These are phyloP conservation scores for Arrhamphus sclerolepis DNA, from an alignment of 2,797 vertebrate genomes.

Conservation along the genomic window DNA sequence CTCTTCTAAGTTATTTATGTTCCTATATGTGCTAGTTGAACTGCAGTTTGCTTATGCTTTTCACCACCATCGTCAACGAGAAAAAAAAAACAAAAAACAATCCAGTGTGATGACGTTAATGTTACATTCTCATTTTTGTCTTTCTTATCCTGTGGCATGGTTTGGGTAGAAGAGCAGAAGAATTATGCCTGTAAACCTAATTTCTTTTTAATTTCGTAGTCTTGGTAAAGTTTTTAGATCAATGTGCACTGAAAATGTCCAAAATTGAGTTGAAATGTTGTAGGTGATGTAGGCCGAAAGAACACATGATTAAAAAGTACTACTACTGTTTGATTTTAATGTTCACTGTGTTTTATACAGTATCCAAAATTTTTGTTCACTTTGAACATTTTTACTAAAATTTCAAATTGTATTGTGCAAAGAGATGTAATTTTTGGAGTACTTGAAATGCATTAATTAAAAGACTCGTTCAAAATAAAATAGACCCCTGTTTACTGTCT, in stretches of 20 bases:
- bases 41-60: slow-evolving; percentile 88
- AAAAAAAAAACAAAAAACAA: slow-evolving; percentile 71
- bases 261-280: slow-evolving; percentile 93
- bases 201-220: slow-evolving; percentile 89
- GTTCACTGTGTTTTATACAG: slow-evolving; percentile 99
- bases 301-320: slow-evolving; percentile 88
- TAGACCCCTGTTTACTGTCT: slow-evolving; percentile 77
- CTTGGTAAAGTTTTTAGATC: slow-evolving; percentile 93
- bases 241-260: slow-evolving; percentile 97
- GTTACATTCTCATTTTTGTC: slow-evolving; percentile 81
- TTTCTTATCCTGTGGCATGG: slow-evolving; percentile 93
- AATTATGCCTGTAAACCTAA: slow-evolving; percentile 84
- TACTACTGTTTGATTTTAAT: slow-evolving; percentile 98
- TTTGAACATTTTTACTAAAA: slow-evolving; percentile 99
- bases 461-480: slow-evolving; percentile 94
- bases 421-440: slow-evolving; percentile 99
- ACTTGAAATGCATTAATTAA: slow-evolving; percentile 99
- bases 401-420: slow-evolving; percentile 98
- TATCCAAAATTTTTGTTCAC: slow-evolving; percentile 97
- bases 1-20: slow-evolving; percentile 77
- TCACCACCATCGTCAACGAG: slow-evolving; percentile 86
- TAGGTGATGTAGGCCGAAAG: slow-evolving; percentile 87
- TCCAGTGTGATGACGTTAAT: slow-evolving; percentile 86
- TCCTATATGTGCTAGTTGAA: slow-evolving; percentile 85
- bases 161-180: slow-evolving; percentile 82